These are phyloP conservation scores for Copidosoma aretas DNA, from an alignment of 2,888 invertebrate genomes.

Conservation along the genomic window DNA sequence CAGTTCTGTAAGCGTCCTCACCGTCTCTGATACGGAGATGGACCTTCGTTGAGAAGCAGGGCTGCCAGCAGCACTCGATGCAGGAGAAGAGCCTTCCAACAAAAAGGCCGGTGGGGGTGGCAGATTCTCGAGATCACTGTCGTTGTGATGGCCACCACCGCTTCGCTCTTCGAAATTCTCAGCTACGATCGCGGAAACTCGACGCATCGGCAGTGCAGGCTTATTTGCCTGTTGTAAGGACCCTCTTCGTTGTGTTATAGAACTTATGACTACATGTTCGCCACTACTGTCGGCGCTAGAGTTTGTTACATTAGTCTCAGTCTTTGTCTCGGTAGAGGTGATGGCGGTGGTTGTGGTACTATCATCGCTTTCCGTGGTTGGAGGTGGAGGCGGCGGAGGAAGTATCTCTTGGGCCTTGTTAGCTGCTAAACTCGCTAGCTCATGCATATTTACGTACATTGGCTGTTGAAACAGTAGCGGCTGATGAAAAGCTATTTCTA, in stretches of 20 bases:
- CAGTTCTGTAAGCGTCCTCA: slow-evolving; percentile 82
- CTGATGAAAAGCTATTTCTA: slow-evolving; percentile 54
- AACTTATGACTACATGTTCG: slow-evolving; percentile 10
- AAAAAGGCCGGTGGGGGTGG: slow-evolving; percentile 82
- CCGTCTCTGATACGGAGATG: slow-evolving; percentile 79
- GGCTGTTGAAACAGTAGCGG: slow-evolving; percentile 63
- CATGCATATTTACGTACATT: slow-evolving; percentile 91
- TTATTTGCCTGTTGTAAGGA: slow-evolving; percentile 69
- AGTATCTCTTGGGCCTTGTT: slow-evolving; percentile 72
- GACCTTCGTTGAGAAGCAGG: slow-evolving; percentile 57
- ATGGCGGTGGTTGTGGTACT: too few relatives aligned
- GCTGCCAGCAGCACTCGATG: slow-evolving; percentile 50
- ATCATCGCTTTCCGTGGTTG: slow-evolving; percentile 40
- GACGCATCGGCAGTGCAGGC: slow-evolving; percentile 79
- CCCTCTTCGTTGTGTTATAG: slow-evolving; percentile 66
- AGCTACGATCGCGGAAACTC: slow-evolving; percentile 75
- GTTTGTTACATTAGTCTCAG: slow-evolving; percentile 67
- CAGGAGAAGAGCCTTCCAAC: slow-evolving; percentile 66
- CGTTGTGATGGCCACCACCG: slow-evolving; percentile 39
- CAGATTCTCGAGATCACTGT: slow-evolving; percentile 66
- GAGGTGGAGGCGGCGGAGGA: slow-evolving; percentile 65
- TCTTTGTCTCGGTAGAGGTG: slow-evolving; percentile 43
- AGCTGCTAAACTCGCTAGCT: slow-evolving; percentile 83
- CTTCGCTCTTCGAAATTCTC: slow-evolving; percentile 63
- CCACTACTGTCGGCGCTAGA: slow-evolving; percentile 64